phyloP scores from a whole-genome alignment of 2,888 invertebrate genomes.

The Abrostola triplasia region DNA sequence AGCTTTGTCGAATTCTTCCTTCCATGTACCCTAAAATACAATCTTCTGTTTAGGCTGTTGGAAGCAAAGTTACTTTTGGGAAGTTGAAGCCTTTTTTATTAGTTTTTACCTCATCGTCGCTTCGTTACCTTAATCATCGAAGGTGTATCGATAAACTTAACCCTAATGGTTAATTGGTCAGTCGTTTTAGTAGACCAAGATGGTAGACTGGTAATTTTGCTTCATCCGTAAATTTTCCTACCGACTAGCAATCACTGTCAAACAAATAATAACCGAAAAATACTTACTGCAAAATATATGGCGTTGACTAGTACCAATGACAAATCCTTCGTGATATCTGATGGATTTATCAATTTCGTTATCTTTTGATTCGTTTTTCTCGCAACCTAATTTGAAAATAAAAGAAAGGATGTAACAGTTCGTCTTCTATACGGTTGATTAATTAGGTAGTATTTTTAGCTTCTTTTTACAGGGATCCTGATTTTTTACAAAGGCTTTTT shows the following conservation, averaged over 20 bases:
- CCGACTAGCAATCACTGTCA: not conserved
- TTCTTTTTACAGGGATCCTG: too few relatives aligned
- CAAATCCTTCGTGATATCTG: slow-evolving; percentile 82
- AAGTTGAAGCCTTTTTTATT: too few relatives aligned
- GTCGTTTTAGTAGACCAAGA: too few relatives aligned
- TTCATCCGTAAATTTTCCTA: too few relatives aligned
- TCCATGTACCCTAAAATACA: slow-evolving; percentile 66
- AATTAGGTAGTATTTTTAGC: not conserved
- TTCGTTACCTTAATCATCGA: too few relatives aligned
- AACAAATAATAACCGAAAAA: not conserved
- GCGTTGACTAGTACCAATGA: slow-evolving; percentile 92
- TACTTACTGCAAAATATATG: slow-evolving; percentile 91
- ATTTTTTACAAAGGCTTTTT: too few relatives aligned
- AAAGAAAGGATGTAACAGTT: not conserved
- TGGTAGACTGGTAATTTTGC: too few relatives aligned
- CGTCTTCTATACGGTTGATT: slow-evolving; percentile 1
- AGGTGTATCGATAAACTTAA: too few relatives aligned
- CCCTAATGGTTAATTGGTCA: too few relatives aligned
- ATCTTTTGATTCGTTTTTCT: slow-evolving; percentile 93
- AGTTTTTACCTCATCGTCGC: too few relatives aligned
- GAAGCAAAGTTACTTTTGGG: too few relatives aligned
- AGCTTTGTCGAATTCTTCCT: slow-evolving; percentile 50
- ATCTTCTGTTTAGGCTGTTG: too few relatives aligned
- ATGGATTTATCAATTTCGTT: slow-evolving; percentile 88
- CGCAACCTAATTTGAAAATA: slow-evolving; percentile 78